phyloP scores from a whole-genome alignment of 2,797 vertebrate species.

The Schizopygopsis pylzovi region DNA sequence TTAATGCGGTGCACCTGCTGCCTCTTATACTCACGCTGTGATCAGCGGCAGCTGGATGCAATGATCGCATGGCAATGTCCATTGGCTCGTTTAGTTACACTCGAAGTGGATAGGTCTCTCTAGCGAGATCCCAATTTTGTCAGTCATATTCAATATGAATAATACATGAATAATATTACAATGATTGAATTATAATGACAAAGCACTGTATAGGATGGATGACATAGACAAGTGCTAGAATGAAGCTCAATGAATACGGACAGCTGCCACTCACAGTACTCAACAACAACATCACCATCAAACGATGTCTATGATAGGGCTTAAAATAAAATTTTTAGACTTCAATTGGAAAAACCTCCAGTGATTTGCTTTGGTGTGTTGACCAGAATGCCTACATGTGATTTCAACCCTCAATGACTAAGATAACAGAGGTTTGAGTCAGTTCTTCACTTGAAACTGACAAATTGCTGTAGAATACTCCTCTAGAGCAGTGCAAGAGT shows the following conservation, averaged over 20 bases:
- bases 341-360: conserved; percentile 19
- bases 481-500: conserved; percentile 9
- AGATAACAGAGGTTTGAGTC: conserved; percentile 15
- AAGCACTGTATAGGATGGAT: conserved; percentile 8
- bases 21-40: no score
- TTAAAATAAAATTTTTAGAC: conserved; percentile 17
- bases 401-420: background rate
- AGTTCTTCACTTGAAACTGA: conserved; percentile 17
- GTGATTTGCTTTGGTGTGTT: conserved; percentile 30
- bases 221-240: conserved; percentile 35
- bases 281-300: conserved; percentile 32
- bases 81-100: no score
- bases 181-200: conserved; percentile 49
- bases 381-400: background rate
- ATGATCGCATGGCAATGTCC: no score
- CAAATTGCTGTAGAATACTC: background rate
- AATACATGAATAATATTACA: conserved; percentile 4
- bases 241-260: conserved; percentile 43
- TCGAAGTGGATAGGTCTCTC: no score
- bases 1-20: no score
- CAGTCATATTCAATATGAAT: no score
- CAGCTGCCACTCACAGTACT: conserved; percentile 22
- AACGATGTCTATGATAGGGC: conserved; percentile 2
- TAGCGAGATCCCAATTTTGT: no score
- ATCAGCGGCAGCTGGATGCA: no score